Evolutionary conservation across 2,888 invertebrate genomes (phyloP).

Genomic region (Caenorhabditis panamensis): DNA sequence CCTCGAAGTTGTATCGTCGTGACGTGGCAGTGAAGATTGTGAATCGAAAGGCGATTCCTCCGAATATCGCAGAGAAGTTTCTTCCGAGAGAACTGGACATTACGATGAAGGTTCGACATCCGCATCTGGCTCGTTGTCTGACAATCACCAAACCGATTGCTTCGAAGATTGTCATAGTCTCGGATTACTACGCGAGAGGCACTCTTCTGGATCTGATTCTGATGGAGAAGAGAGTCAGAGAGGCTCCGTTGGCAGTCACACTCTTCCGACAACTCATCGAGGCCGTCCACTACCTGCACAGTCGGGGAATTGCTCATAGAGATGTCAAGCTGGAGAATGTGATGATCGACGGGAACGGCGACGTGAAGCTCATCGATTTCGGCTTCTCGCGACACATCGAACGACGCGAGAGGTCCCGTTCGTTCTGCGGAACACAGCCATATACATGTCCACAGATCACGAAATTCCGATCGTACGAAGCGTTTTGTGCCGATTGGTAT

Average conservation of each 20-base stretch:
- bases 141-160: conserved; percentile 61
- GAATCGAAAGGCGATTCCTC: conserved; percentile 70
- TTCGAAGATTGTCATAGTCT: conserved; percentile 70
- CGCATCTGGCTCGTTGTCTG: conserved; percentile 68
- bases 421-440: conserved; percentile 76
- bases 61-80: conserved; percentile 71
- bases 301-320: conserved; percentile 60
- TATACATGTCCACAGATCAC: conserved; percentile 67
- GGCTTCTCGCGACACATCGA: conserved; percentile 73
- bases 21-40: conserved; percentile 75
- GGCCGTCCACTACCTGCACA: conserved; percentile 74
- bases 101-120: conserved; percentile 67
- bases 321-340: conserved; percentile 73
- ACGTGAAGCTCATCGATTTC: conserved; percentile 75
- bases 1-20: conserved; percentile 61
- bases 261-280: conserved; percentile 76
- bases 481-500: conserved; percentile 72
- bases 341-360: conserved; percentile 72
- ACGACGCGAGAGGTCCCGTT: conserved; percentile 67
- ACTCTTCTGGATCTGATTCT: conserved; percentile 70
- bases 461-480: conserved; percentile 68
- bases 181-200: conserved; percentile 73
- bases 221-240: conserved; percentile 56
- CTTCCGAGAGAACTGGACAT: conserved; percentile 74
- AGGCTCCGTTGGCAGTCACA: conserved; percentile 65